These are phyloP conservation scores for Patella vulgata DNA, from an alignment of 1,140 invertebrate species.

Conservation along the genomic window DNA sequence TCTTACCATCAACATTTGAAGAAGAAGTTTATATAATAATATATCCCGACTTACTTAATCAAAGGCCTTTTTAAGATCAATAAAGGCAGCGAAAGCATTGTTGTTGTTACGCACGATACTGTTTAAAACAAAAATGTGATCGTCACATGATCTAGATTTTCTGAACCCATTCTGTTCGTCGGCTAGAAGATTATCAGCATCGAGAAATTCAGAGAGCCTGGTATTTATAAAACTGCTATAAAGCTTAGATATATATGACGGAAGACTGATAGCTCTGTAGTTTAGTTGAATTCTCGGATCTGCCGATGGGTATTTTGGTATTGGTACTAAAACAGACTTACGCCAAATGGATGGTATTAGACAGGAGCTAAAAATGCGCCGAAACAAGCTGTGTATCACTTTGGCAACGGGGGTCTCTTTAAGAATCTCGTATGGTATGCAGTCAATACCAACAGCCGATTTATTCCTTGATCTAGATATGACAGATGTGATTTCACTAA, in stretches of 20 bases:
- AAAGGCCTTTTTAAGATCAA: constrained; percentile 1
- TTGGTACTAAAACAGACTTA: background rate
- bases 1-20: background rate
- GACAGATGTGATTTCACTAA: no score
- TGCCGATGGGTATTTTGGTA: background rate
- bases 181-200: background rate
- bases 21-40: no score
- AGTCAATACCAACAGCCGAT: no score
- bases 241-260: background rate
- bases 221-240: background rate
- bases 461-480: no score
- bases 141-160: background rate
- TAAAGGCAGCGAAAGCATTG: background rate
- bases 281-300: constrained; percentile 6
- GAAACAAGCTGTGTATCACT: no score
- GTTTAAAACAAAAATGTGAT: constrained; percentile 2
- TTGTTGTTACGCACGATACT: constrained; percentile 2
- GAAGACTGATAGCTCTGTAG: constrained; percentile 3
- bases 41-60: no score
- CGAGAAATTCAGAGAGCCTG: background rate
- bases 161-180: constrained; percentile 13
- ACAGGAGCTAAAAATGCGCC: no score
- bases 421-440: no score
- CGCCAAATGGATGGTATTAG: constrained; percentile 6
- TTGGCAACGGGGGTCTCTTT: no score